phyloP scores from a whole-genome alignment of 2,113 vertebrate species.

The Zonotrichia leucophrys region DNA sequence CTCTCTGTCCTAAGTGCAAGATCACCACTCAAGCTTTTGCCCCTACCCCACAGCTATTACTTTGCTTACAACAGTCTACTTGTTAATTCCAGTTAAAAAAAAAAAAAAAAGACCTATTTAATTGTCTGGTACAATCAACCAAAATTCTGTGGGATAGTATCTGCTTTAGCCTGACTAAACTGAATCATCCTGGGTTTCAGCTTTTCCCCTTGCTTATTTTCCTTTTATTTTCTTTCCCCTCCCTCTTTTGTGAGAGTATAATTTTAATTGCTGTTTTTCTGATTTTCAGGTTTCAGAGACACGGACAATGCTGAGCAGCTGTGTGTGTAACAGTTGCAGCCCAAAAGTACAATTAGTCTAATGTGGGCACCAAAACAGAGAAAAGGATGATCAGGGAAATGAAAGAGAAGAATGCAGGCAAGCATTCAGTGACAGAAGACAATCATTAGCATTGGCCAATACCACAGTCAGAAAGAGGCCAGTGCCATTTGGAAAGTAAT shows the following conservation, averaged over 20 bases:
- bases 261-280: constrained; percentile 26
- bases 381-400: constrained; percentile 47
- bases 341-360: constrained; percentile 55
- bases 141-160: not conserved
- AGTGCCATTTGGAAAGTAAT: constrained; percentile 57
- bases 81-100: not conserved
- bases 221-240: fast-evolving
- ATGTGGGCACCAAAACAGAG: constrained; percentile 48
- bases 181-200: not conserved
- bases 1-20: not conserved
- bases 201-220: not conserved
- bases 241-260: not conserved
- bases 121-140: not conserved
- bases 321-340: constrained; percentile 27
- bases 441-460: constrained; percentile 31
- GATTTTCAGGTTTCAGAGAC: constrained; percentile 38
- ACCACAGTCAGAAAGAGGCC: constrained; percentile 42
- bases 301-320: not conserved
- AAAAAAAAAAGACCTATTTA: not conserved
- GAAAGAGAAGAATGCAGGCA: constrained; percentile 39
- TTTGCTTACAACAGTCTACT: not conserved
- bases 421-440: constrained; percentile 13
- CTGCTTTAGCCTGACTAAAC: not conserved
- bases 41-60: not conserved
- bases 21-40: not conserved